Evolutionary conservation across 2,888 invertebrate genomes (phyloP).

Genomic region (Isotomurus palustris): DNA sequence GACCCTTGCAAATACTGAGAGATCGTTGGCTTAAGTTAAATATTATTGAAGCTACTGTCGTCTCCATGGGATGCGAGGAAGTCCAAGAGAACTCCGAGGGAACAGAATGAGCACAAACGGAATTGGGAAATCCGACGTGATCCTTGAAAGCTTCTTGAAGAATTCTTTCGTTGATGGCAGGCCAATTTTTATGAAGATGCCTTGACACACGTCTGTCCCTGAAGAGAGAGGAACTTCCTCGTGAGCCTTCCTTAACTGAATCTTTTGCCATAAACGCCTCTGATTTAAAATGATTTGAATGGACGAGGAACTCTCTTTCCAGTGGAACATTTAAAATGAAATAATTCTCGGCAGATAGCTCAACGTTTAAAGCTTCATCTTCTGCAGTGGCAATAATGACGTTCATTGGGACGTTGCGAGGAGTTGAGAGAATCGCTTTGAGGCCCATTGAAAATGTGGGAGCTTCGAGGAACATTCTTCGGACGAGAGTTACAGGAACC

Average conservation of each 20-base stretch:
- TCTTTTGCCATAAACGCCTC: slow-evolving; percentile 12
- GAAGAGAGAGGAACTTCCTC: slow-evolving; percentile 25
- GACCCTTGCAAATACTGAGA: slow-evolving; percentile 26
- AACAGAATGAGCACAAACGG: slow-evolving; percentile 32
- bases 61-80: slow-evolving; percentile 10
- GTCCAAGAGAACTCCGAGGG: slow-evolving; percentile 14
- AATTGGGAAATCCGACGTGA: slow-evolving; percentile 32
- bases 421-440: slow-evolving; percentile 19
- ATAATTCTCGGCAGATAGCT: slow-evolving; percentile 22
- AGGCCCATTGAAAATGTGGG: slow-evolving; percentile 34
- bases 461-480: slow-evolving; percentile 35
- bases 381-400: slow-evolving; percentile 31
- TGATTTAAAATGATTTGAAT: slow-evolving; percentile 38
- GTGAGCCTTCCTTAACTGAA: slow-evolving; percentile 22
- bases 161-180: slow-evolving; percentile 24
- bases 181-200: slow-evolving; percentile 17
- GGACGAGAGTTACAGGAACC: slow-evolving; percentile 24
- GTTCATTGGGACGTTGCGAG: slow-evolving; percentile 26
- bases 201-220: slow-evolving; percentile 30
- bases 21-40: slow-evolving; percentile 29
- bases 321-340: slow-evolving; percentile 25
- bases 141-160: slow-evolving; percentile 33
- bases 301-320: slow-evolving; percentile 23
- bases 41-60: slow-evolving; percentile 34
- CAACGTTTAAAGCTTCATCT: slow-evolving; percentile 35